Percentiles rank a stretch among this genome's conserved stretches.
These are phyloP conservation scores for Aphidius ervi DNA, from an alignment of 1,140 invertebrate genomes.

Conservation along the genomic window DNA sequence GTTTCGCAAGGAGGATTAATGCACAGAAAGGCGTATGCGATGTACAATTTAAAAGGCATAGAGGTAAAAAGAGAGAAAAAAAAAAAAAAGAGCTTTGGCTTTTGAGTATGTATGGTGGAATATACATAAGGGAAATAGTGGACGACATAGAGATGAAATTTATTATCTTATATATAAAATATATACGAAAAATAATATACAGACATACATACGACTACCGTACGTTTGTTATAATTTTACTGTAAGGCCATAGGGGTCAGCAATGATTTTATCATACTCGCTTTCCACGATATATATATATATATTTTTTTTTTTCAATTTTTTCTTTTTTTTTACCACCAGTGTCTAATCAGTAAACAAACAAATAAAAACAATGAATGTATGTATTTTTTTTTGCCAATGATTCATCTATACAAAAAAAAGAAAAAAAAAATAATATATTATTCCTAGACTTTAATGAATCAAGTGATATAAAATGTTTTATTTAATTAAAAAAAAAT, in stretches of 20 bases:
- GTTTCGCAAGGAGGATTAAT: conserved; percentile 37
- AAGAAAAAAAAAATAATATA: no score
- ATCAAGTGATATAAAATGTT: no score
- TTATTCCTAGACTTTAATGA: no score
- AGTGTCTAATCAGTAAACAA: conserved; percentile 3
- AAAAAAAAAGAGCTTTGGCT: no score
- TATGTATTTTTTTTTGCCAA: no score
- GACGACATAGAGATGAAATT: conserved; percentile 14
- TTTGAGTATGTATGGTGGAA: neutral
- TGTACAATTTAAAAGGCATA: neutral
- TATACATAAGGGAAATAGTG: neutral
- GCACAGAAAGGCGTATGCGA: conserved; percentile 22
- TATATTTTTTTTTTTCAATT: no score
- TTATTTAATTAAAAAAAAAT: no score
- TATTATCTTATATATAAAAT: conserved; percentile 20
- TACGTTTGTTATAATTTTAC: conserved; percentile 20
- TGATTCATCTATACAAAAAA: no score
- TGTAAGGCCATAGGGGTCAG: conserved; percentile 4
- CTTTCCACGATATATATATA: neutral
- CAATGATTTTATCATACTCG: conserved; percentile 2
- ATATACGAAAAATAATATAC: neutral
- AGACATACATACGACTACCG: neutral
- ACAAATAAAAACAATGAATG: neutral
- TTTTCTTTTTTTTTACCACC: neutral
- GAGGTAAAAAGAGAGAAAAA: neutral